These are phyloP conservation scores for Scaptomyza graminum DNA, from an alignment of 1,140 invertebrate genomes.

Conservation along the genomic window DNA sequence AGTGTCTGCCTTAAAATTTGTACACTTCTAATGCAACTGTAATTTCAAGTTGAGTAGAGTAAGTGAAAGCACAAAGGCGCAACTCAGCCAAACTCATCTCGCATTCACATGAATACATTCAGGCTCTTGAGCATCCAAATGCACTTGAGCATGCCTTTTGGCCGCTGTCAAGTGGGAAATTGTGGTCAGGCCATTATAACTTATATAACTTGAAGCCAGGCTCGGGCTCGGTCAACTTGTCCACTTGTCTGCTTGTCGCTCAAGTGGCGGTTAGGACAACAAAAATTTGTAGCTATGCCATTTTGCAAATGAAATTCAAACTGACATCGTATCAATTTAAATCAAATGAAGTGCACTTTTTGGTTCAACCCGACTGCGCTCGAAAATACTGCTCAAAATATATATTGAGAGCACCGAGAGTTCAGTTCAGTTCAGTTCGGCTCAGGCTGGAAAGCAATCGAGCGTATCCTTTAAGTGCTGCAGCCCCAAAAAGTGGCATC, in stretches of 20 bases:
- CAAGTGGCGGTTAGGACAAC: constrained; percentile 37
- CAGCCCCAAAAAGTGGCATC: constrained; percentile 44
- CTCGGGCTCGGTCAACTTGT: not conserved
- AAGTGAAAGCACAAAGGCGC: constrained; percentile 1
- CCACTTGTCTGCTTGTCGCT: constrained; percentile 5
- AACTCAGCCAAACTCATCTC: constrained; percentile 39
- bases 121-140: constrained; percentile 58
- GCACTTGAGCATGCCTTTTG: constrained; percentile 80
- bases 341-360: constrained; percentile 79
- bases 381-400: constrained; percentile 36
- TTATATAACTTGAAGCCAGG: constrained; percentile 47
- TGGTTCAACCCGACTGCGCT: constrained; percentile 40
- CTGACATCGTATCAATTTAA: constrained; percentile 79
- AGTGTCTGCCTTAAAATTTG: constrained; percentile 47
- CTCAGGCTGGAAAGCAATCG: constrained; percentile 53
- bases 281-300: constrained; percentile 47
- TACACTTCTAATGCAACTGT: constrained; percentile 46
- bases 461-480: constrained; percentile 64
- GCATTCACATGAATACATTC: constrained; percentile 70
- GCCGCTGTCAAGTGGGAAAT: constrained; percentile 70
- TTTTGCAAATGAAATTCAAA: constrained; percentile 75
- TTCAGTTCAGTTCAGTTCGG: constrained; percentile 18
- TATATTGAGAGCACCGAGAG: constrained; percentile 35
- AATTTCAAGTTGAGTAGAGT: constrained; percentile 46
- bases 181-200: constrained; percentile 81